These are phyloP conservation scores for Watsonalla binaria DNA, from an alignment of 2,888 invertebrate species.

Conservation along the genomic window DNA sequence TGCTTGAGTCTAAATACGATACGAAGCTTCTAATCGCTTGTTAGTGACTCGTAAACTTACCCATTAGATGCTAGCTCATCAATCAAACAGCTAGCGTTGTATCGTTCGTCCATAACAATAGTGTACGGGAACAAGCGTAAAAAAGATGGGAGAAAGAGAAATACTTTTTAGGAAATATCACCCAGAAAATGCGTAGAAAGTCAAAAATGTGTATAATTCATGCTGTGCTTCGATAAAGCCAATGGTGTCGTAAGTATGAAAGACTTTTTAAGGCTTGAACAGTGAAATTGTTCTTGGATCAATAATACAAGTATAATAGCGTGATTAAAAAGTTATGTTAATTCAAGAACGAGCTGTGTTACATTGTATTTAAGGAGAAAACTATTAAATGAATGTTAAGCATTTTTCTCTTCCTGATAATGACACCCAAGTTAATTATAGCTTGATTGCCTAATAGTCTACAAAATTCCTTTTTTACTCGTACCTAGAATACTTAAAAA, in stretches of 20 bases:
- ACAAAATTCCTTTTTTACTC: too few species aligned
- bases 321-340: background rate
- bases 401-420: too few species aligned
- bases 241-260: constrained; percentile 17
- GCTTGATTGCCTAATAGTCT: too few species aligned
- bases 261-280: constrained; percentile 1
- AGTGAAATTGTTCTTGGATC: too few species aligned
- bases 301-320: background rate
- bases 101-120: constrained; percentile 59
- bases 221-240: constrained; percentile 55
- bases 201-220: constrained; percentile 34
- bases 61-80: constrained; percentile 89
- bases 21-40: constrained; percentile 59
- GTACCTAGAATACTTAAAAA: too few species aligned
- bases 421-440: too few species aligned
- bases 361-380: too few species aligned
- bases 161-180: constrained; percentile 56
- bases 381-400: too few species aligned
- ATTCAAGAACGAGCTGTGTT: too few species aligned
- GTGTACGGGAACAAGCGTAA: constrained; percentile 68
- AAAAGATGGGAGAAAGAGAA: constrained; percentile 71
- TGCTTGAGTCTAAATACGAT: constrained; percentile 42
- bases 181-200: constrained; percentile 44
- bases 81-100: constrained; percentile 87
- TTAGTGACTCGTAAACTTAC: constrained; percentile 79